Evolutionary conservation across 2,113 vertebrate species (phyloP), one percentile per base, ranked within the genome.

Genomic region (Hoplias malabaricus): DNA sequence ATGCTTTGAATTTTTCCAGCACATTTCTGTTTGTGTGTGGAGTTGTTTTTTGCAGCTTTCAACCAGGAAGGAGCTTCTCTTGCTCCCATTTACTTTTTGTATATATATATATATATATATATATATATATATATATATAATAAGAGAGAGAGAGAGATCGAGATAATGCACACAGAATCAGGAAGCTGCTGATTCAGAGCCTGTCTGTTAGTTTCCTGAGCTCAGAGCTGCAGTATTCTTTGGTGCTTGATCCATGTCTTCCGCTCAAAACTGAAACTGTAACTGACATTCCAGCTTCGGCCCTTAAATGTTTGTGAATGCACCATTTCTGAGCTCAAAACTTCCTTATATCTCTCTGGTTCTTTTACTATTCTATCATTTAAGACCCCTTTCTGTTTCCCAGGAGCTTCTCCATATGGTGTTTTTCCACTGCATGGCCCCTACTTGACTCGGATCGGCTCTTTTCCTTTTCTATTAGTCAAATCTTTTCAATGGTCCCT

Each of bases 111-210:
- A 27, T 46, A 21, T 72, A 19, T 40, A 33, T 67, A 23, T 42
- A 57, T 43, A 40, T 36, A 9, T 48, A 29, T n/a, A 50, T 40
- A 27, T 56, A n/a, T n/a, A n/a, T n/a, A n/a, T n/a, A n/a, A 57
- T 5, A 19, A 48, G 46, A 16, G 43, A 46, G 43, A 48, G n/a
- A 1, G 48, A 23, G 21, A 23, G 5, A 50, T 3, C 62, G 23
- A 57, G 50, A 68, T 25, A 42, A 46, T 46, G 27, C 10, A 31
- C 3, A 4, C 27, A 36, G 29, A 34, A 43, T 67, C 65, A 91
- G 90, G 87, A 92, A 90, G 84, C 87, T 82, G 83, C 84, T 79
- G 80, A 81, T 87, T 85, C 81, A 70, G 85, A 82, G 75, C 79
- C 73, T 21, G 31, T 75, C 63, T 78, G 73, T 84, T 81, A 83